Percentiles rank a stretch among this genome's conserved stretches.
phyloP scores from a whole-genome alignment of 1,140 invertebrate genomes.

The Cheumatopsyche charites region DNA sequence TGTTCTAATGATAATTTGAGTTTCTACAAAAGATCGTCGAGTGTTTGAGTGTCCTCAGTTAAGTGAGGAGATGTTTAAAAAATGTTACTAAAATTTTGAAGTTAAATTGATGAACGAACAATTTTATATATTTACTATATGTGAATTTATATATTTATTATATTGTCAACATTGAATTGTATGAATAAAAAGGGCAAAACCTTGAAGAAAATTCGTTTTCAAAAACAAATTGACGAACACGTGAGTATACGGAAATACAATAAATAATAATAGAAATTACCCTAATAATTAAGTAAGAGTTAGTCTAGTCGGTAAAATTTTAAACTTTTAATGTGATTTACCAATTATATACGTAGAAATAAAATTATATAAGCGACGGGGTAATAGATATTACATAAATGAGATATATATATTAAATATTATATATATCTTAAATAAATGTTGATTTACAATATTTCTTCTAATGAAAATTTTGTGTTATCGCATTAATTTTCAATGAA shows the following conservation, averaged over 20 bases:
- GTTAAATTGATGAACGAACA: background rate
- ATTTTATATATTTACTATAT: slow-evolving; percentile 18
- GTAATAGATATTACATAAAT: slow-evolving; percentile 45
- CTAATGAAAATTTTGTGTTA: background rate
- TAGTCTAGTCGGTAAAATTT: slow-evolving; percentile 42
- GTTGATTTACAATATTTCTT: background rate
- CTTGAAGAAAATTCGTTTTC: background rate
- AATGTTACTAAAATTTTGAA: no score
- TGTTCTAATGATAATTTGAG: no score
- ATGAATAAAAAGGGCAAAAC: slow-evolving; percentile 1
- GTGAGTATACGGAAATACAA: slow-evolving; percentile 46
- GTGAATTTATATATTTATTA: slow-evolving; percentile 30
- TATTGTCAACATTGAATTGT: slow-evolving; percentile 23
- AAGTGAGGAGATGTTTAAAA: no score
- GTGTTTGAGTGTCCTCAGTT: no score
- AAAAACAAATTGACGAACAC: slow-evolving; percentile 19
- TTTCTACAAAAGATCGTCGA: no score
- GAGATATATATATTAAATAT: no score
- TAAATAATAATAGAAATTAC: slow-evolving; percentile 40
- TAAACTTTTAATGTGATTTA: slow-evolving; percentile 48
- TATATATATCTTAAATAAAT: no score
- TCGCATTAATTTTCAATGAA: slow-evolving; percentile 2
- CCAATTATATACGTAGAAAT: slow-evolving; percentile 41
- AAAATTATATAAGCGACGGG: slow-evolving; percentile 46
- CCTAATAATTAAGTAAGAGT: slow-evolving; percentile 34